Evolutionary conservation across 2,888 invertebrate genomes (phyloP).

Genomic region (Tetranychus piercei): DNA sequence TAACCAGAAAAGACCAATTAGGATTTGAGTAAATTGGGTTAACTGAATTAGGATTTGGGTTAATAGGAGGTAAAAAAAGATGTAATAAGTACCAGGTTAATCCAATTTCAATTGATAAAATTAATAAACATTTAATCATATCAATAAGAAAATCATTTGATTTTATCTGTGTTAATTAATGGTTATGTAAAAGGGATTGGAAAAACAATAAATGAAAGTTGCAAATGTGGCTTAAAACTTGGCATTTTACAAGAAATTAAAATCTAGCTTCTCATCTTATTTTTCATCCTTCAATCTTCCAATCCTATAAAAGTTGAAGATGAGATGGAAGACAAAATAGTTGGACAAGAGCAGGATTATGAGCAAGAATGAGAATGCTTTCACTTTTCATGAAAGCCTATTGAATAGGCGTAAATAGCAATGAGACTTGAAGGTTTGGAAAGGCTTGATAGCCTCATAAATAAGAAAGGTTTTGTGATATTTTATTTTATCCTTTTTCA

Average conservation of each 20-base stretch:
- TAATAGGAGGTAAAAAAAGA: background rate
- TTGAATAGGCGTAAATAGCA: background rate
- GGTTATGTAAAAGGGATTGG: background rate
- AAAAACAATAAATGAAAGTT: background rate
- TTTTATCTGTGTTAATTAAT: background rate
- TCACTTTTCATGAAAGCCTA: background rate
- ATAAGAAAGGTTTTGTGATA: background rate
- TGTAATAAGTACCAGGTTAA: background rate
- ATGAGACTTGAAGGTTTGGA: background rate
- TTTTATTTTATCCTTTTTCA: background rate
- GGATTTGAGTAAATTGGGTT: background rate
- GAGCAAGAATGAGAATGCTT: background rate
- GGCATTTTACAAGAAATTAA: background rate
- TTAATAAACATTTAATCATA: background rate
- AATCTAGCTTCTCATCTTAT: background rate
- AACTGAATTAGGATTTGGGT: background rate
- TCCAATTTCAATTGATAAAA: background rate
- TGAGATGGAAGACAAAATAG: background rate
- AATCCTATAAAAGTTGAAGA: background rate
- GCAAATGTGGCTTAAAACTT: background rate
- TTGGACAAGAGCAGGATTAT: background rate
- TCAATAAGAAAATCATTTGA: background rate
- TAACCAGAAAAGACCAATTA: background rate
- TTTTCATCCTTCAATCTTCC: background rate
- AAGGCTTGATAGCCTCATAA: background rate